Percentiles rank a stretch among this genome's conserved stretches.
Conservation (phyloP, 2,888 invertebrate species). For the Acrobasis repandana region DNA sequence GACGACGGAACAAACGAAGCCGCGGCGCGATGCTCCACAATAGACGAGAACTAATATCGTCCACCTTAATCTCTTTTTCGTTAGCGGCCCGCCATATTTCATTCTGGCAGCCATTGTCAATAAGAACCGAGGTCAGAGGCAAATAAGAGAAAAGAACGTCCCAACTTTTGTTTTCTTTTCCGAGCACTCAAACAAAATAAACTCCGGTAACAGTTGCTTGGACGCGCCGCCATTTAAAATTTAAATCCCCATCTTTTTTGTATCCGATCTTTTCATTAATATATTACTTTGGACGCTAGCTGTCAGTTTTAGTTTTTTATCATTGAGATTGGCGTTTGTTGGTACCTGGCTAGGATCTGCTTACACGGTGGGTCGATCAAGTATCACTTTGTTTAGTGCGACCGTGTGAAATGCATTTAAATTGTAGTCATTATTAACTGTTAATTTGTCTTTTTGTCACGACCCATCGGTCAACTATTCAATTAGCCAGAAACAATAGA, state of each 20-base stretch:
- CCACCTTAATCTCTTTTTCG: constrained; percentile 77
- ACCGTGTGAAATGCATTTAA: constrained; percentile 24
- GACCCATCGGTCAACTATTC: constrained; percentile 7
- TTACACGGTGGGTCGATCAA: constrained; percentile 35
- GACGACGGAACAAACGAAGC: constrained; percentile 45
- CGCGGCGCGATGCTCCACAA: constrained; percentile 40
- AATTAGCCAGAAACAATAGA: constrained; percentile 10
- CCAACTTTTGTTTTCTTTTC: constrained; percentile 76
- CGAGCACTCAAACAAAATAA: constrained; percentile 76
- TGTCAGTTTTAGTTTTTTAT: constrained; percentile 70
- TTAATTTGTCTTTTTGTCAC: constrained; percentile 13
- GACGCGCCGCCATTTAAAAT: constrained; percentile 77
- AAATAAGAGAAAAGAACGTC: constrained; percentile 76
- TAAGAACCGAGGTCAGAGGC: constrained; percentile 78
- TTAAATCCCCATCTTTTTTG: constrained; percentile 70
- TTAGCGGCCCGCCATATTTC: constrained; percentile 79
- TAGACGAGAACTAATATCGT: constrained; percentile 62
- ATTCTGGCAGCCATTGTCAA: constrained; percentile 82
- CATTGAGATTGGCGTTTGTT: constrained; percentile 41
- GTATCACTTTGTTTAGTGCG: constrained; percentile 45
- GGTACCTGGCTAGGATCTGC: constrained; percentile 51
- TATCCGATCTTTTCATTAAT: constrained; percentile 78
- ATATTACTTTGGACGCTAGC: constrained; percentile 71
- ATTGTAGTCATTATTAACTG: constrained; percentile 8
- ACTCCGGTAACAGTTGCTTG: constrained; percentile 68